These are phyloP conservation scores for Coracias cyanogaster DNA, from an alignment of 2,797 vertebrate genomes.

Conservation along the genomic window DNA sequence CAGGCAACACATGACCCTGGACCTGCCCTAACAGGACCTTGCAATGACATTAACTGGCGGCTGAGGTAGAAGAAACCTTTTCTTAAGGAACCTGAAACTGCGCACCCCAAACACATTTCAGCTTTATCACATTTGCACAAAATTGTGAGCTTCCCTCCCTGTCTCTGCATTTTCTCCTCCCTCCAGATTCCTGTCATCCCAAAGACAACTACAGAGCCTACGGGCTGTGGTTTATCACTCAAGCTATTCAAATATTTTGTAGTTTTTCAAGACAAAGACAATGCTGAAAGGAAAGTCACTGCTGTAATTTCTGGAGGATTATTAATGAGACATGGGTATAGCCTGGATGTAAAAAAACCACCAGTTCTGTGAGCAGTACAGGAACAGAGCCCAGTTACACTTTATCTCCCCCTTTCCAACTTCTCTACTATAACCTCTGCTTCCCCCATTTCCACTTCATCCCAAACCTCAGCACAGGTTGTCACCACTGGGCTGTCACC, in stretches of 20 bases:
- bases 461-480: not conserved
- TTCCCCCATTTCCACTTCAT: not conserved
- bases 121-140: not conserved
- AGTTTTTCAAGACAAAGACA: not conserved
- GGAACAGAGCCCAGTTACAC: not conserved
- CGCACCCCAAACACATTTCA: not conserved
- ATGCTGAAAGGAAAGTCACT: not conserved
- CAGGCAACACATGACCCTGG: accelerated
- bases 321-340: not conserved
- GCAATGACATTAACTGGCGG: not conserved
- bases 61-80: not conserved
- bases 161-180: not conserved
- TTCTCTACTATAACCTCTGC: accelerated
- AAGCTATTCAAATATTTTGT: not conserved
- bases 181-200: not conserved
- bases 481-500: not conserved
- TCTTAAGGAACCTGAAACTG: not conserved
- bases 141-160: not conserved
- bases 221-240: not conserved
- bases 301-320: not conserved
- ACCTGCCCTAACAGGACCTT: not conserved
- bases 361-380: not conserved
- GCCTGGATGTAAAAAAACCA: not conserved
- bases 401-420: not conserved
- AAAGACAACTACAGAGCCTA: not conserved